Evolutionary conservation across 2,888 invertebrate genomes (phyloP), one percentile per base, ranked within the genome.

Genomic region (Norana najaformis): DNA sequence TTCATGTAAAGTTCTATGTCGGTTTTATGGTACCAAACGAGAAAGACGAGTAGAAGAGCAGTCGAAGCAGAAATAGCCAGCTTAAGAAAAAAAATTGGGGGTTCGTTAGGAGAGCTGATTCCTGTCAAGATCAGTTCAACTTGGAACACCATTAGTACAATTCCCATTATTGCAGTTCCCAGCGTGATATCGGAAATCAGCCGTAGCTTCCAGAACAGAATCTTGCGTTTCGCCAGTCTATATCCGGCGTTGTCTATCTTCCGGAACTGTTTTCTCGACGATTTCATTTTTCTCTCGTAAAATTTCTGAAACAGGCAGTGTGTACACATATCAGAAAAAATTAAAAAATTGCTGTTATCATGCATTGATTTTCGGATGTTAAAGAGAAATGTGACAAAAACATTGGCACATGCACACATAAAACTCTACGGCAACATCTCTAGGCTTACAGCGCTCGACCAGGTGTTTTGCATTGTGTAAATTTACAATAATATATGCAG

Each of bases 1-100:
- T 94, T 93, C 91, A 94, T 94, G 91, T 93, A 94, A 20, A 95
- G 91, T 91, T 93, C 93, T 18, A 94, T 92, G 91, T 94, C 94
- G 18, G 93, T 89, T 69, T 92, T 92, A 91, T 95, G 94, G 91
- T 94, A 95, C 91, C 94, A 93, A 83, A 92, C 91, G n/a, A 94
- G 92, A 89, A 93, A 93, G 39, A 93, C 93, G 30, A 94, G 92
- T 35, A 94, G 93, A 14, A 93, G 93, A 5, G 93, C 93, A 1
- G 94, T 94, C 35, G 93, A 93, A 4, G 93, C 92, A n/a, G 94
- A 93, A 53, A 94, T 93, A 82, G 92, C 92, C 90, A 93, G 92
- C 91, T 94, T 94, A 20, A 94, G 90, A 89, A 93, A 92, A 0
- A 94, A 94, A 0, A 94, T 94, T 20, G 91, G 89, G 30, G 92